Conservation (phyloP, 2,797 vertebrate species). For the Austrolebias charrua region DNA sequence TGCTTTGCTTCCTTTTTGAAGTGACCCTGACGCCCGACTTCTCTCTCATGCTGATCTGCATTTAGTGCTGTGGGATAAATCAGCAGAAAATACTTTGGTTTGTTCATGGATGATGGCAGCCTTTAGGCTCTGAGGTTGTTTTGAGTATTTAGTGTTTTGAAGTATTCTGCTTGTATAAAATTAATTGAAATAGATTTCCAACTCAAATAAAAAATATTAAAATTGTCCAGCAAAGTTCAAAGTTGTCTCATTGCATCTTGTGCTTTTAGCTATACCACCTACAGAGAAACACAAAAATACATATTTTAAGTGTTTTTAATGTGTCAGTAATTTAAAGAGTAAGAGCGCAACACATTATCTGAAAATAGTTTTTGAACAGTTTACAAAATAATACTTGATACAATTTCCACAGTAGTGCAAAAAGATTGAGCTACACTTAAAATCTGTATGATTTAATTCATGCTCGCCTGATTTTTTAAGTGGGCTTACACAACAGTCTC, state of each 20-base stretch:
- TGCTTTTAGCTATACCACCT: background rate
- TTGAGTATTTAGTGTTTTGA: constrained; percentile 51
- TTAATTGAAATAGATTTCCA: constrained; percentile 36
- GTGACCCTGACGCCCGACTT: constrained; percentile 25
- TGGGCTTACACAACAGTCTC: no score
- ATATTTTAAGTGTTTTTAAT: no score
- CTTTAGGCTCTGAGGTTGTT: constrained; percentile 48
- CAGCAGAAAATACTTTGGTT: constrained; percentile 24
- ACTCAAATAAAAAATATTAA: constrained; percentile 29
- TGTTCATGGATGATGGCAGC: constrained; percentile 48
- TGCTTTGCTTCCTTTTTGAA: constrained; percentile 24
- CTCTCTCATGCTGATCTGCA: constrained; percentile 21
- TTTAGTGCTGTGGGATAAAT: constrained; percentile 36
- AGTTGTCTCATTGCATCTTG: constrained; percentile 1
- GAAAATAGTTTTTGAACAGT: no score
- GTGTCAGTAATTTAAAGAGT: no score
- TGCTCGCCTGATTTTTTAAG: no score
- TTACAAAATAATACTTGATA: no score
- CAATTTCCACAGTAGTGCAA: no score
- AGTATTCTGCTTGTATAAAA: constrained; percentile 46
- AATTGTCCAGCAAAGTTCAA: constrained; percentile 19
- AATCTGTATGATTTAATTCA: no score
- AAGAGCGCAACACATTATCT: no score
- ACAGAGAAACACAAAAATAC: no score
- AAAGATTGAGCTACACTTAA: no score